Evolutionary conservation across 2,113 vertebrate species (phyloP).

Genomic region (Ellobius talpinus): DNA sequence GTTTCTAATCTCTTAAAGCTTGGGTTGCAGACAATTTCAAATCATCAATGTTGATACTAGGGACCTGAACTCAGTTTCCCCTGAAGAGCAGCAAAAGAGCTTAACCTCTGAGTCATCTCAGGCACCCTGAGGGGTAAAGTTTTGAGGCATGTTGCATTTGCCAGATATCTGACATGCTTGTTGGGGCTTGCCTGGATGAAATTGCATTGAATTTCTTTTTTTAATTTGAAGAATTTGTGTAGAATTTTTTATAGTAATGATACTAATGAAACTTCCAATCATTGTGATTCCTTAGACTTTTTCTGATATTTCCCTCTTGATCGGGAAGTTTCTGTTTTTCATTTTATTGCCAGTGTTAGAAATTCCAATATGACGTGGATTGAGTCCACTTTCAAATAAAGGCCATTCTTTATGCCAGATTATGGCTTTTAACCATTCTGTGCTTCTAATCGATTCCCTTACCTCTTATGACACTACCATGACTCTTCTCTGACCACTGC

Average conservation of each 20-base stretch:
- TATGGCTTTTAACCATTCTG: rapidly evolving
- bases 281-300: not conserved
- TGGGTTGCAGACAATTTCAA: not conserved
- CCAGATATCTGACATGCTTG: not conserved
- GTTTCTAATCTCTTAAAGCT: not conserved
- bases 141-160: not conserved
- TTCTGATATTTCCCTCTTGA: not conserved
- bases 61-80: not conserved
- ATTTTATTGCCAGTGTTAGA: not conserved
- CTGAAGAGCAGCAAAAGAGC: not conserved
- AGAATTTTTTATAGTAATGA: not conserved
- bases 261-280: not conserved
- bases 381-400: not conserved
- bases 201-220: not conserved
- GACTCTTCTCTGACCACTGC: not conserved
- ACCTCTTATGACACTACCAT: not conserved
- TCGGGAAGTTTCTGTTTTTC: not conserved
- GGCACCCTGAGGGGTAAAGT: not conserved
- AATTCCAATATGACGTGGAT: not conserved
- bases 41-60: too few relatives aligned
- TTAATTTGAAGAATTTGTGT: not conserved
- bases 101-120: not conserved
- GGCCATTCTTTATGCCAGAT: not conserved
- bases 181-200: not conserved
- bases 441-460: not conserved